Percentiles rank a stretch among this genome's conserved stretches.
These are phyloP conservation scores for Ornithoptera priamus DNA, from an alignment of 2,888 invertebrate species.

Conservation along the genomic window DNA sequence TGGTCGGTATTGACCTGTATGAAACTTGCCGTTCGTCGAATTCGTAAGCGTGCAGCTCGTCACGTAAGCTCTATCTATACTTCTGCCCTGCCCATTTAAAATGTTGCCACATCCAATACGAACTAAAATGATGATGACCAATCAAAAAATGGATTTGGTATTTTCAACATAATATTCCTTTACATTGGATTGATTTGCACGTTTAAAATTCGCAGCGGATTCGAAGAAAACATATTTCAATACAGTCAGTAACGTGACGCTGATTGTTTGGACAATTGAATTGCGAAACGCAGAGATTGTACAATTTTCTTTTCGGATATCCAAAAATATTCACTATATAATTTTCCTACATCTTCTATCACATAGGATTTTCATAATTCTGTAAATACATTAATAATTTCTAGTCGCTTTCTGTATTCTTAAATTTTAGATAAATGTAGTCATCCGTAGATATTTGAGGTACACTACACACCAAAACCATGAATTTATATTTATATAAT, in stretches of 20 bases:
- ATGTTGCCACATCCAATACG: constrained; percentile 21
- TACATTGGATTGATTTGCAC: constrained; percentile 2
- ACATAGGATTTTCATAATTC: no score
- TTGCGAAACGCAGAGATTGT: constrained; percentile 1
- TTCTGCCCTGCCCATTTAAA: constrained; percentile 1
- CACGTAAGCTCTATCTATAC: constrained; percentile 33
- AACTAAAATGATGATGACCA: constrained; percentile 3
- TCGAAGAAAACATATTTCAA: constrained; percentile 18
- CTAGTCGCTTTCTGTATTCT: no score
- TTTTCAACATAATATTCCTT: constrained; percentile 4
- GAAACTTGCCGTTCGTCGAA: constrained; percentile 21
- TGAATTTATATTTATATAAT: no score
- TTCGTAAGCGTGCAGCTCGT: constrained; percentile 33
- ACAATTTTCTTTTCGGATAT: neutral
- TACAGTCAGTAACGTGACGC: constrained; percentile 11
- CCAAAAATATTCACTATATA: neutral
- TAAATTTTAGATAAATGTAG: no score
- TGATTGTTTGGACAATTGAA: constrained; percentile 20
- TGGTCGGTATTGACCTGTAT: constrained; percentile 7
- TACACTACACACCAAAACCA: no score
- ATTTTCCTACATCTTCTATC: neutral
- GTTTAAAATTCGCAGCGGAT: constrained; percentile 9
- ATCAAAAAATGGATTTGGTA: neutral
- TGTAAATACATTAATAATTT: no score
- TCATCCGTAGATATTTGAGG: no score